Evolutionary conservation across 1,140 invertebrate genomes (phyloP).

Genomic region (Caerostris extrusa): DNA sequence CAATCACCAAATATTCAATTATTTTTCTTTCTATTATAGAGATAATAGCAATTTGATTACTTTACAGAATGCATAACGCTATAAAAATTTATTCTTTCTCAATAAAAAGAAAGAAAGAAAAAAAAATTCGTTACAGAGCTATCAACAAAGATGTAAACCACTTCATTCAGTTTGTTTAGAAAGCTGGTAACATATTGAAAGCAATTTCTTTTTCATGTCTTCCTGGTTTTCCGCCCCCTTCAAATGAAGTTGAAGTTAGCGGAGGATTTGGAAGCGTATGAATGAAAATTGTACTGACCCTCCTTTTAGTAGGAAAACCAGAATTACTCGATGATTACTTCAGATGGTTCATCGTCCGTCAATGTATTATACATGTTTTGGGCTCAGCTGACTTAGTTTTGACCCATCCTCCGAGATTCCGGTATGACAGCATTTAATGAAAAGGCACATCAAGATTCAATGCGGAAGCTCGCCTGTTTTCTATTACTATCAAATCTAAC

Average conservation of each 20-base stretch:
- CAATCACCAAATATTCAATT: no score
- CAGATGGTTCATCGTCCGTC: conserved; percentile 17
- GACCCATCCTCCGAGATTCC: conserved; percentile 34
- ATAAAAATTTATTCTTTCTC: no score
- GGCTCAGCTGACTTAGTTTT: conserved; percentile 3
- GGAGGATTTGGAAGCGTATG: not conserved
- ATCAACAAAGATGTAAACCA: not conserved
- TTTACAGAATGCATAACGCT: no score
- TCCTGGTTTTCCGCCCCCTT: not conserved
- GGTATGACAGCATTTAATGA: conserved; percentile 6
- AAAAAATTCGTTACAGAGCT: not conserved
- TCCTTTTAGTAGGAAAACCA: conserved; percentile 43
- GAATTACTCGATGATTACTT: conserved; percentile 27
- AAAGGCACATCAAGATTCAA: not conserved
- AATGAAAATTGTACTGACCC: conserved; percentile 18
- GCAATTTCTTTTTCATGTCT: not conserved
- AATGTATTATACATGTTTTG: not conserved
- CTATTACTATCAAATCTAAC: not conserved
- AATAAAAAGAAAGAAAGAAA: not conserved
- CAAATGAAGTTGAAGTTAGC: not conserved
- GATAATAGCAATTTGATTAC: no score
- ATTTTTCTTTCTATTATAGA: no score
- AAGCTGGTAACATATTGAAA: not conserved
- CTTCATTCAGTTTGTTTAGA: not conserved
- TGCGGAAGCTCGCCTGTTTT: not conserved